Base-by-base conservation (phyloP, 2,888 invertebrate genomes). In the Drosophila meridiana region DNA sequence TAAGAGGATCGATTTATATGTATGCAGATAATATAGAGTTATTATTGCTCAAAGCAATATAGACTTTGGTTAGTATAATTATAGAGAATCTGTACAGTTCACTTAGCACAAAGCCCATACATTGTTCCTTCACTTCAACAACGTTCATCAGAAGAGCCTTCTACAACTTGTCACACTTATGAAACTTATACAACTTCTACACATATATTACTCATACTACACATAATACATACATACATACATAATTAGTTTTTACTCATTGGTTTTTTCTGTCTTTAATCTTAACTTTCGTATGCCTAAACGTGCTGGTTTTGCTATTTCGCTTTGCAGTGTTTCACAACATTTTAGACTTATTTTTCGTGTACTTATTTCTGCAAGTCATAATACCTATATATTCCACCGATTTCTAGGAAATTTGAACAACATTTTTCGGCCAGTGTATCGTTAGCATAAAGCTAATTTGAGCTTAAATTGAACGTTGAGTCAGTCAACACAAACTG, bases 371-470 rank as follows among this genome's bases (percentile, higher is more conserved):
- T 20, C 4, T 14, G 36, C 38, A 14, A n/a, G 40, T 20, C 32
- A 52, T 6, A 52, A 13, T 13, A 11, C 1, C 6, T 52, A 34
- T 52, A 6, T 34, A 7, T 34, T 26, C 13, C 13, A 11, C 0
- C 20, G 13, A 52, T 36, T 52, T 52, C 52, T 52, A 4, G 52
- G 52, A 52, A 52, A 50, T 11, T 9, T 50, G 28, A 2, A 2
- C 28, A 8, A 2, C 13, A 6, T 28, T 14, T 28, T 42, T 48
- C 13, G 26, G 32, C 30, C 47, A 62, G 73, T 72, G 62, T 58
- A 79, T 66, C 62, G 76, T 80, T 77, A 77, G 71, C 80, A 80
- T 76, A 67, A 67, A 14, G 57, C 70, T 59, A 79, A 75, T 75
- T 75, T 65, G 64, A 65, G 61, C 59, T 38, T 42, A 58, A 69